Percentiles rank a stretch among this genome's conserved stretches.
Evolutionary conservation across 2,888 invertebrate genomes (phyloP).

Genomic region (Yponomeuta plumbellus): DNA sequence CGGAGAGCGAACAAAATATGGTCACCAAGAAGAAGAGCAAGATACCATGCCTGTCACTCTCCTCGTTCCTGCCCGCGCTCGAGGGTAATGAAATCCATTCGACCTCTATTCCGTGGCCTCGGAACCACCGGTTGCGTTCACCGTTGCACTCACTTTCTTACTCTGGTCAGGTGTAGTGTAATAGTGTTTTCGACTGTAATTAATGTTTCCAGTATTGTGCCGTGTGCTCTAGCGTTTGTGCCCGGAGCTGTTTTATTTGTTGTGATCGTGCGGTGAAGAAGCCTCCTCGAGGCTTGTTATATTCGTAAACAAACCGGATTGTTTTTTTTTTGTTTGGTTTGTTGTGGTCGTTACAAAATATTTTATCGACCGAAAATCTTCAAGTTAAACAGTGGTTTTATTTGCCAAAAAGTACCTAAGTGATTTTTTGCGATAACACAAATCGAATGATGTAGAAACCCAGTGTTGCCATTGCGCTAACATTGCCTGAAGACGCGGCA

Average conservation of each 20-base stretch:
- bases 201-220: slow-evolving; percentile 41
- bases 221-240: slow-evolving; percentile 32
- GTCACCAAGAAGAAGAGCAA: slow-evolving; percentile 71
- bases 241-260: slow-evolving; percentile 14
- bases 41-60: slow-evolving; percentile 69
- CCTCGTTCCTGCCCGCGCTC: slow-evolving; percentile 66
- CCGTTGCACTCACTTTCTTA: slow-evolving; percentile 72
- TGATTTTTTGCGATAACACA: background rate
- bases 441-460: background rate
- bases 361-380: background rate
- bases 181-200: slow-evolving; percentile 51
- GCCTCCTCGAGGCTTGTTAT: background rate
- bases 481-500: background rate
- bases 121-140: slow-evolving; percentile 65
- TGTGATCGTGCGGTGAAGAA: slow-evolving; percentile 4
- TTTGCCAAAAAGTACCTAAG: background rate
- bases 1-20: slow-evolving; percentile 61
- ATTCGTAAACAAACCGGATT: slow-evolving; percentile 9
- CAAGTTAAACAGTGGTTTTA: background rate
- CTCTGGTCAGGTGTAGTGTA: slow-evolving; percentile 65
- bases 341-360: slow-evolving; percentile 6
- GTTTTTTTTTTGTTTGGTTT: slow-evolving; percentile 8
- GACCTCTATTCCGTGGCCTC: slow-evolving; percentile 66
- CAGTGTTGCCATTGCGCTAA: slow-evolving; percentile 3
- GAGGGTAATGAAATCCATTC: slow-evolving; percentile 61